These are phyloP conservation scores for Catostomus latipinnis DNA, from an alignment of 2,797 vertebrate species.

Conservation along the genomic window DNA sequence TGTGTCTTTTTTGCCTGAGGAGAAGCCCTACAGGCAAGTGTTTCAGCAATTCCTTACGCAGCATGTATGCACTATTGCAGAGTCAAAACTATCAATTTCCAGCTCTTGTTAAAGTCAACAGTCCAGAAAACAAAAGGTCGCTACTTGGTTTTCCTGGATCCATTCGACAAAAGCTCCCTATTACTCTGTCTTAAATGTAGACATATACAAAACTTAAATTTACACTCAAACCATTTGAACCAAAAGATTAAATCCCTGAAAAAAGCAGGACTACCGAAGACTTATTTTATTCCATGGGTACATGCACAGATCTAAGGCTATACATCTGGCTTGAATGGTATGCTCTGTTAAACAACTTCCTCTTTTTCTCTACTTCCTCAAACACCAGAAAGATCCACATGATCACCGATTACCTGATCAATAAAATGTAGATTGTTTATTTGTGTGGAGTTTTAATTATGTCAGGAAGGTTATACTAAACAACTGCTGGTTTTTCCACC, in stretches of 20 bases:
- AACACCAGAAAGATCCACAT: conserved; percentile 35
- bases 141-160: neutral
- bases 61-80: conserved; percentile 39
- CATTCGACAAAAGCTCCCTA: neutral
- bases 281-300: neutral
- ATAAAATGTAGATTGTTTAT: conserved; percentile 74
- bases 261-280: neutral
- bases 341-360: conserved; percentile 14
- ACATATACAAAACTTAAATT: neutral
- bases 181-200: neutral
- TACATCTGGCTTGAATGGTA: neutral
- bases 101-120: conserved; percentile 16
- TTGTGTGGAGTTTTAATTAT: conserved; percentile 78
- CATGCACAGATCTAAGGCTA: neutral
- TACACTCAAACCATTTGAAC: conserved; percentile 15
- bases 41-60: conserved; percentile 30
- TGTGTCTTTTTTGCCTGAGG: conserved; percentile 15
- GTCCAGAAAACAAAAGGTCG: neutral
- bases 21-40: conserved; percentile 34
- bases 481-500: conserved; percentile 75
- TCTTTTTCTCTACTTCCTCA: neutral
- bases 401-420: conserved; percentile 48
- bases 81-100: neutral
- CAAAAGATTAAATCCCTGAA: conserved; percentile 25
- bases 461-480: conserved; percentile 76